Percentiles rank a stretch among this genome's conserved stretches.
Conservation (phyloP, 92 coral and sea anemone genomes). For the Epizoanthus rinbou region DNA sequence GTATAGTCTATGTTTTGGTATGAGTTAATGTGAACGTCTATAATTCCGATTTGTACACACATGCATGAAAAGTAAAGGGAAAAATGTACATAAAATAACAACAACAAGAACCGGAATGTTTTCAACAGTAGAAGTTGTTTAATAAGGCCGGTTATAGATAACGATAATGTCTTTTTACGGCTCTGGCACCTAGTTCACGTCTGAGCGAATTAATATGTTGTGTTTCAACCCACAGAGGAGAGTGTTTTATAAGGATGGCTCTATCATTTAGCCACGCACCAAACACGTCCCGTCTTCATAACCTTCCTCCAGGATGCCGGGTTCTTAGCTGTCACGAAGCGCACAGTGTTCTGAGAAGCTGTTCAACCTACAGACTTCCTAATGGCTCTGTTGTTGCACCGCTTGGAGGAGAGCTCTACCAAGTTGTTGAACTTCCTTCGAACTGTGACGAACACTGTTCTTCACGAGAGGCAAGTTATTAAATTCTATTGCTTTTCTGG, state of each 20-base stretch:
- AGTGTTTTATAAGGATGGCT: conserved; percentile 1
- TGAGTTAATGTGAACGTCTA: not conserved
- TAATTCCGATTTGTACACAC: not conserved
- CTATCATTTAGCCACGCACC: conserved; percentile 35
- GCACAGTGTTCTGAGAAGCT: conserved; percentile 69
- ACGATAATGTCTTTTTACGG: not conserved
- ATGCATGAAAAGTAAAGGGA: not conserved
- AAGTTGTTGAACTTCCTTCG: conserved; percentile 84
- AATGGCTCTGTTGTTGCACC: conserved; percentile 85
- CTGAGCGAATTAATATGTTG: not conserved
- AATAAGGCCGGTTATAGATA: too few species aligned
- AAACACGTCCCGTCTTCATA: conserved; percentile 48
- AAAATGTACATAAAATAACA: not conserved
- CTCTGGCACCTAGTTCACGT: not conserved
- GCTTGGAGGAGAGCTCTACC: conserved; percentile 85
- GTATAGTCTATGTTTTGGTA: not conserved
- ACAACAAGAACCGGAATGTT: not conserved
- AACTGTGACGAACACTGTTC: conserved; percentile 83
- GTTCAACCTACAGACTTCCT: conserved; percentile 80
- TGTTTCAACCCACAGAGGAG: not conserved
- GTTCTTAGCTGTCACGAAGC: conserved; percentile 81
- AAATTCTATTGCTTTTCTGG: not conserved
- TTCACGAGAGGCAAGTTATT: conserved; percentile 56
- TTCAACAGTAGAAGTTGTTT: too few species aligned
- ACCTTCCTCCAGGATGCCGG: conserved; percentile 89